Base-by-base conservation (phyloP, 2,113 vertebrate genomes). In the Spea bombifrons region DNA sequence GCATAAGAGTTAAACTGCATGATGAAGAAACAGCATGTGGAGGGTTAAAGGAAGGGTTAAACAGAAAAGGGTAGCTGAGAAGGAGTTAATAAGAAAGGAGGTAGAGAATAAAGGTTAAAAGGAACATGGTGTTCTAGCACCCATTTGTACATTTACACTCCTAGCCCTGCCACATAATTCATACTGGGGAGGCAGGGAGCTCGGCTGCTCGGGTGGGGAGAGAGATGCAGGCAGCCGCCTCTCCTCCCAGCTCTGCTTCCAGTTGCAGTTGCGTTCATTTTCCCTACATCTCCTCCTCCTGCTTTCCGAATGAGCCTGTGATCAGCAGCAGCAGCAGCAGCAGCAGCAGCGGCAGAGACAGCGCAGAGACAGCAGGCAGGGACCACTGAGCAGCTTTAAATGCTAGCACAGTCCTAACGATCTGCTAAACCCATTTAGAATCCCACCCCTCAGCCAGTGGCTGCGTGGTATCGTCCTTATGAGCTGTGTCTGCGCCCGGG, bases 251-350 rank as follows among this genome's bases (percentile, higher is more conserved):
- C 78, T 68, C 61, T 73, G 71, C 68, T 64, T 64, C 67, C 74
- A 80, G 77, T 79, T 73, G 71, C 77, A 73, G 77, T 80, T 78
- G 69, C 66, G 69, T 66, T 78, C 68, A 48, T 72, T 65, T 65
- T 61, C 46, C 63, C 69, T 71, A 46, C 76, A 53, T 70, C 77
- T 73, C 70, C 50, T 79, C 70, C 76, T 73, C 69, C 69, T 78
- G 55, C 57, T 17, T 71, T 57, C 66, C 16, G 63, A 47, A 64
- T 71, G 69, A 73, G 76, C 69, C 61, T 75, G 8, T 75, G 47
- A 53, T 75, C 63, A 75, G 61, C 63, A 80, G 6, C 43, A 67
- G 70, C 59, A 66, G 63, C 50, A 80, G 64, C 78, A 77, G 44
- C 59, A 79, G 3, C 50, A 59, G 70, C 69, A 66, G 70, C 44